Base-by-base conservation (phyloP, 2,797 vertebrate species). In the Alcedo quadribrachys region DNA sequence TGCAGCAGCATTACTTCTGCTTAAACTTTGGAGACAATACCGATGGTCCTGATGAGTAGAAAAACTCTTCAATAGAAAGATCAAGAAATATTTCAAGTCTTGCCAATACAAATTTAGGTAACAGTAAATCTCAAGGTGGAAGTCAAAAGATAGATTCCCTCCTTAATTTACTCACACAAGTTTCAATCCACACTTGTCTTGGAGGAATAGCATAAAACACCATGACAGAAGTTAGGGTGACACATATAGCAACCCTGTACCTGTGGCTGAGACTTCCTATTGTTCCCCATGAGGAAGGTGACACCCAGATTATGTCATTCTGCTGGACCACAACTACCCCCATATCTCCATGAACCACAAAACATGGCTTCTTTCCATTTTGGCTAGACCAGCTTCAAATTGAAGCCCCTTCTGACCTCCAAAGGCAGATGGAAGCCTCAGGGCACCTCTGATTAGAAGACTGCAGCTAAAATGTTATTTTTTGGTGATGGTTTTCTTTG, bases 81-180 rank as follows among this genome's bases (percentile, higher is more conserved):
- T 15, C 24, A 54, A 78, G 66, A 90, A 79, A 74, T 65, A 83
- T 2, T 78, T 58, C 35, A 85, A 66, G 20, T 35, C 54, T 80
- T 51, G 22, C 20, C 62, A 90, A 54, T 51, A 87, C 45, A 48
- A 46, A 96, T 67, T 35, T n/a, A 86, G 42, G n/a, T 14, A 42
- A 57, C 8, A 30, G n/a, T 43, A 71, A 78, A 53, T 46, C 32
- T 85, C 35, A 35, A 63, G 15, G 67, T 63, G 25, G n/a, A 78
- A 82, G 53, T 57, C 40, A 53, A 33, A 45, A 74, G 43, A n/a
- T n/a, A 69, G 57, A 80, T 37, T 70, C 14, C 12, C 1, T 14
- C 79, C 15, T 63, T 79, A 68, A 90, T 21, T 48, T 7, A 30
- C 13, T 79, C 28, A n/a, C 22, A 50, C 4, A 19, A 69, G 22